Conservation (phyloP, 2,888 invertebrate genomes). For the Gymnoscelis rufifasciata region DNA sequence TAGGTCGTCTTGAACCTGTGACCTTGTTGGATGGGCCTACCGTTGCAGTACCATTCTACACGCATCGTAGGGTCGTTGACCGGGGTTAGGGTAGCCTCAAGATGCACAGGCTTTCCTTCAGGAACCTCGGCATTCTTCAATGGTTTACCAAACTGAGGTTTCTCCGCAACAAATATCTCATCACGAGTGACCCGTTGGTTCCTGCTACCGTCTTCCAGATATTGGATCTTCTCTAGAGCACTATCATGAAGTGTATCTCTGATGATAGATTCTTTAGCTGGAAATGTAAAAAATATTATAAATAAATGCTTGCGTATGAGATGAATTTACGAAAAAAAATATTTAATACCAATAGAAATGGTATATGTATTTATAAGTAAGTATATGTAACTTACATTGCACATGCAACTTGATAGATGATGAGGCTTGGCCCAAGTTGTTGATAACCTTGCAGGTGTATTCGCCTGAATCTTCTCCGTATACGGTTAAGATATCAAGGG, state of each 20-base stretch:
- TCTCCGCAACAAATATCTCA: conserved; percentile 87
- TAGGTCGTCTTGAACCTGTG: conserved; percentile 97
- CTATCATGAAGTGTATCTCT: conserved; percentile 95
- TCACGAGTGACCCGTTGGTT: conserved; percentile 85
- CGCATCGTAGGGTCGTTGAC: conserved; percentile 99
- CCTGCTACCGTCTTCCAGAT: conserved; percentile 91
- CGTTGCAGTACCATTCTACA: conserved; percentile 99
- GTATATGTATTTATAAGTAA: too few relatives aligned
- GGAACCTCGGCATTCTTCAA: conserved; percentile 90
- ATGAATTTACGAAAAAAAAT: too few relatives aligned
- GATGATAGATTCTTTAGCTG: conserved; percentile 90
- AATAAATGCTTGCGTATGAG: too few relatives aligned
- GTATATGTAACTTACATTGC: conserved; percentile 82
- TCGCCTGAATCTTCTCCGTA: conserved; percentile 97
- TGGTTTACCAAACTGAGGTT: conserved; percentile 93
- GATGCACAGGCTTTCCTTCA: conserved; percentile 92
- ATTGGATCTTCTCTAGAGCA: conserved; percentile 93
- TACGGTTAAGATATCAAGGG: conserved; percentile 95
- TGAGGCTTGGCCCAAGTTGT: conserved; percentile 89
- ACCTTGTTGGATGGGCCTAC: conserved; percentile 93
- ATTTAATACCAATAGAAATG: too few relatives aligned
- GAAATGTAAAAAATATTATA: conserved; percentile 26
- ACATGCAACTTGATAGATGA: conserved; percentile 90
- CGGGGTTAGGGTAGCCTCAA: conserved; percentile 96
- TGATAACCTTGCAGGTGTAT: conserved; percentile 92